Percentiles rank a stretch among this genome's conserved stretches.
phyloP scores from a whole-genome alignment of 2,888 invertebrate genomes.

The Yponomeuta evonymella region DNA sequence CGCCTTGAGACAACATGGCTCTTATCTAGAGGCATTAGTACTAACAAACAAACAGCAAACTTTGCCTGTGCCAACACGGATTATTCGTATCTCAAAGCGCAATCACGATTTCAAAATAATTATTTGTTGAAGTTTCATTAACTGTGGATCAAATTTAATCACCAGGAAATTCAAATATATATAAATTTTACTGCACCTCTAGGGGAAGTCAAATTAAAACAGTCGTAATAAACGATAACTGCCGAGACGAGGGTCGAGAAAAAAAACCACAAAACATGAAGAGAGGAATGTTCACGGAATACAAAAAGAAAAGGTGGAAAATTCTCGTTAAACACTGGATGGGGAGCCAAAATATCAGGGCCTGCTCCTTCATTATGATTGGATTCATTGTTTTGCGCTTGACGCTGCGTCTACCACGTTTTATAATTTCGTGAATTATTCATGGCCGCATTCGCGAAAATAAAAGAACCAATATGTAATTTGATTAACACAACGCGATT shows the following conservation, averaged over 20 bases:
- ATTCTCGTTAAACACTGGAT: conserved; percentile 25
- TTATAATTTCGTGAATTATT: conserved; percentile 46
- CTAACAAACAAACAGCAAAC: conserved; percentile 8
- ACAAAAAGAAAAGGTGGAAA: conserved; percentile 33
- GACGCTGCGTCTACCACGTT: conserved; percentile 37
- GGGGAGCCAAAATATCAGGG: conserved; percentile 25
- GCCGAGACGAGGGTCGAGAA: conserved; percentile 34
- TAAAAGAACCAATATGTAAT: conserved; percentile 17
- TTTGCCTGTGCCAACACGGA: not conserved
- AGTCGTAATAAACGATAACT: conserved; percentile 37
- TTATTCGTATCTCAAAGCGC: not conserved
- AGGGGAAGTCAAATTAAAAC: conserved; percentile 34
- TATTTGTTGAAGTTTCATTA: not conserved
- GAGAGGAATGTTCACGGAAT: conserved; percentile 32
- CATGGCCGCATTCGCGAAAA: conserved; percentile 32
- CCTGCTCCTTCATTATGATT: conserved; percentile 40
- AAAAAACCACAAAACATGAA: conserved; percentile 32
- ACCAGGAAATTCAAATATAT: not conserved
- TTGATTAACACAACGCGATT: conserved; percentile 14
- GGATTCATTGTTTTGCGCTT: conserved; percentile 49
- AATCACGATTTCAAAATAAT: conserved; percentile 5
- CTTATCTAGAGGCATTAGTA: conserved; percentile 16
- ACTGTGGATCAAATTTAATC: conserved; percentile 3
- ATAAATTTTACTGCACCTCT: conserved; percentile 21
- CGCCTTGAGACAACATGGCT: conserved; percentile 53